phyloP scores from a whole-genome alignment of 2,888 invertebrate species.

The Protonemura montana region DNA sequence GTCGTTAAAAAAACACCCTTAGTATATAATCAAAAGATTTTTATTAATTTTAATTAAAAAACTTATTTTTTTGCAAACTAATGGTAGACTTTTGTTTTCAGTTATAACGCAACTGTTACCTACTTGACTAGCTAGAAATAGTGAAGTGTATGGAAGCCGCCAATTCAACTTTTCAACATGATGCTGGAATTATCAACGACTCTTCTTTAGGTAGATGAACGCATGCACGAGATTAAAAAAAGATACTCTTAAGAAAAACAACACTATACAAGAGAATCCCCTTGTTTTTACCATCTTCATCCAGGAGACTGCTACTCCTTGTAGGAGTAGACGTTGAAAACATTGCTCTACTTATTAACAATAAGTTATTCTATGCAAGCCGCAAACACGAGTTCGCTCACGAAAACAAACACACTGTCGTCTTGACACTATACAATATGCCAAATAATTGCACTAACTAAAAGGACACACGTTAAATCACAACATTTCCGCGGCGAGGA shows the following conservation, averaged over 20 bases:
- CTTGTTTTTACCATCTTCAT: not conserved
- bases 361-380: not conserved
- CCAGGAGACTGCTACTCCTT: not conserved
- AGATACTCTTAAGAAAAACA: no score
- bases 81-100: no score
- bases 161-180: not conserved
- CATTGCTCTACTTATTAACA: not conserved
- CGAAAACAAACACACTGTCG: not conserved
- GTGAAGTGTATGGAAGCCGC: not conserved
- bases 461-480: not conserved
- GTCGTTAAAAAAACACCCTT: no score
- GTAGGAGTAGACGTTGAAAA: not conserved
- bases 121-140: not conserved
- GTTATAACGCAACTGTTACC: not conserved
- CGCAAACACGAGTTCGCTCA: not conserved
- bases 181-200: no score
- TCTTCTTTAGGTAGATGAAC: no score
- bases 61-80: no score
- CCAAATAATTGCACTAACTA: conserved; percentile 7
- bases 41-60: no score
- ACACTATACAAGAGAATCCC: no score
- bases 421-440: not conserved
- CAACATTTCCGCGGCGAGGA: not conserved
- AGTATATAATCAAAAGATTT: not conserved
- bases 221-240: not conserved